Percentiles rank a stretch among this genome's conserved stretches.
Evolutionary conservation across 2,888 invertebrate species (phyloP).

Genomic region (Reticulitermes lucifugus): DNA sequence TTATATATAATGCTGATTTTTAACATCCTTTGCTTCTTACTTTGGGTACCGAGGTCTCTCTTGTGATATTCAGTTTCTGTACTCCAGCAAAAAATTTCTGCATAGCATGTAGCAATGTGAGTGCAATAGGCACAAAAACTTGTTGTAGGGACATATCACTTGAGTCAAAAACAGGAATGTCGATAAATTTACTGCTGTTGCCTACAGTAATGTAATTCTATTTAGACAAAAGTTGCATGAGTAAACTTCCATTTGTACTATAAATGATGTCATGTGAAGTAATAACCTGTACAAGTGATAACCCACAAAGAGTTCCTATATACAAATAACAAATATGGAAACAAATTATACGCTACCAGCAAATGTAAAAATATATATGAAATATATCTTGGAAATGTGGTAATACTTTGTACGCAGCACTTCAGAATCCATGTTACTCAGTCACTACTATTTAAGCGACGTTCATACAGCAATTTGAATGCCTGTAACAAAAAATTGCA

Average conservation of each 20-base stretch:
- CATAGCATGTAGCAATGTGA: too few relatives aligned
- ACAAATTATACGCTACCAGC: background rate
- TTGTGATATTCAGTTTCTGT: too few relatives aligned
- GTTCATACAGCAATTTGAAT: conserved; percentile 44
- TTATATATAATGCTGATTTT: too few relatives aligned
- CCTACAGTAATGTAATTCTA: background rate
- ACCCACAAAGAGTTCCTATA: background rate
- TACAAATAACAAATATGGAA: background rate
- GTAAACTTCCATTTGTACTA: background rate
- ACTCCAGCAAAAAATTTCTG: too few relatives aligned
- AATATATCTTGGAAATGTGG: background rate
- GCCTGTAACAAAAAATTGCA: conserved; percentile 44
- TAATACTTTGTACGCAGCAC: background rate
- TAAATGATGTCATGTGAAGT: background rate
- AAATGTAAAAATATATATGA: background rate
- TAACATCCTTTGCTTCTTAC: too few relatives aligned
- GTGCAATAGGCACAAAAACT: too few relatives aligned
- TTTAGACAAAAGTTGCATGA: background rate
- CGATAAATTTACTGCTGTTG: background rate
- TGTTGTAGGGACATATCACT: too few relatives aligned
- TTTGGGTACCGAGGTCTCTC: too few relatives aligned
- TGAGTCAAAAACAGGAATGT: too few relatives aligned
- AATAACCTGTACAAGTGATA: background rate
- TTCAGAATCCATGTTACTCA: background rate
- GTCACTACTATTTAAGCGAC: background rate